Conservation (phyloP, 2,797 vertebrate species). For the Xenentodon cancila region DNA sequence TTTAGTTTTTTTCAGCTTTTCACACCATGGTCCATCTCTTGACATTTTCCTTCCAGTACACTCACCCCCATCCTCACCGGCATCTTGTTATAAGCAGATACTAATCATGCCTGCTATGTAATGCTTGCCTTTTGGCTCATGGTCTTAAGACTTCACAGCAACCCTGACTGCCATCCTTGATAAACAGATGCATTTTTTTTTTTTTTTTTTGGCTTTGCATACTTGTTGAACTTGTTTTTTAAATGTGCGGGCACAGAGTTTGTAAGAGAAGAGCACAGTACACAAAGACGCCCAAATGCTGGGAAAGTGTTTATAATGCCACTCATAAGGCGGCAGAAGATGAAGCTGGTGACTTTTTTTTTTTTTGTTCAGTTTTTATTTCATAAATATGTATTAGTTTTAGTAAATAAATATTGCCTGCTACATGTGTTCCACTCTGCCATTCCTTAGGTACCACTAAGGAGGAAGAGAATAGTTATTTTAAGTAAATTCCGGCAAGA, state of each 20-base stretch:
- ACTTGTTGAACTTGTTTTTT: constrained; percentile 82
- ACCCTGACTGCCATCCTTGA: constrained; percentile 54
- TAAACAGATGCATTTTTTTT: constrained; percentile 70
- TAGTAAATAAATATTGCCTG: constrained; percentile 25
- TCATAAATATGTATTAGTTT: constrained; percentile 29
- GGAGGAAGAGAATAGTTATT: constrained; percentile 43
- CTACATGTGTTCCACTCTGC: constrained; percentile 17
- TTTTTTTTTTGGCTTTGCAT: constrained; percentile 68
- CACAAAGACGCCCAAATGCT: constrained; percentile 76
- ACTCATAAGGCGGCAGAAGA: constrained; percentile 27
- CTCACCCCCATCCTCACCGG: constrained; percentile 17
- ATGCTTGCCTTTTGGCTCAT: constrained; percentile 46
- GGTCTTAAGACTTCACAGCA: constrained; percentile 51
- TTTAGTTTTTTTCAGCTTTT: constrained; percentile 39
- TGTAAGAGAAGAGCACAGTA: constrained; percentile 47
- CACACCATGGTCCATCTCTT: constrained; percentile 29
- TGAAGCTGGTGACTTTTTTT: constrained; percentile 17
- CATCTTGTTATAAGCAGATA: constrained; percentile 58
- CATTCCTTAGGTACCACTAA: constrained; percentile 29
- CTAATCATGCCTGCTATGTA: constrained; percentile 57
- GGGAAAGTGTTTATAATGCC: constrained; percentile 63
- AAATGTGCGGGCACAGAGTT: constrained; percentile 73
- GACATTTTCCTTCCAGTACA: constrained; percentile 30
- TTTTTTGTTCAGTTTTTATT: constrained; percentile 24
- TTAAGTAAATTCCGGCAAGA: constrained; percentile 71